Evolutionary conservation across 2,797 vertebrate species (phyloP).

Genomic region (Cynopterus sphinx): DNA sequence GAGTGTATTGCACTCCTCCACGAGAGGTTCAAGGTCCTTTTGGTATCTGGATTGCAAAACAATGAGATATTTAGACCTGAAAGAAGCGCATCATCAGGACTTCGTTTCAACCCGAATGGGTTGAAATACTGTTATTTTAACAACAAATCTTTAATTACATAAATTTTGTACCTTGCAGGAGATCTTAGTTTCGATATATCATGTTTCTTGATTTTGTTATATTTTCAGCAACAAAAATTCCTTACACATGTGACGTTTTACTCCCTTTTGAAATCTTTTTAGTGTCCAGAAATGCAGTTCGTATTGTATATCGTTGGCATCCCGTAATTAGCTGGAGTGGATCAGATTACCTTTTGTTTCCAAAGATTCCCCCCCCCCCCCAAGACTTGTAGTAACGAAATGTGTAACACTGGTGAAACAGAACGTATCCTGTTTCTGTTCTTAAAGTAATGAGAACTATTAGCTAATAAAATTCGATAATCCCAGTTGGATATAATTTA

Average conservation of each 20-base stretch:
- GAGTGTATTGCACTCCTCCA: slow-evolving; percentile 46
- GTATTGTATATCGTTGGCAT: slow-evolving; percentile 51
- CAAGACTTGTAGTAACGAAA: neutral
- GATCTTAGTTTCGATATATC: slow-evolving; percentile 10
- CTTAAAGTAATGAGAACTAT: slow-evolving; percentile 37
- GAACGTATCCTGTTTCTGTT: slow-evolving; percentile 40
- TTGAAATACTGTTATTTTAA: slow-evolving; percentile 48
- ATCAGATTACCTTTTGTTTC: slow-evolving; percentile 66
- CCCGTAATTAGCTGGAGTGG: slow-evolving; percentile 47
- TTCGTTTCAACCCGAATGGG: neutral
- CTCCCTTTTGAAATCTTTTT: slow-evolving; percentile 16
- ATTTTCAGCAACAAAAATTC: slow-evolving; percentile 31
- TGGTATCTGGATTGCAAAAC: slow-evolving; percentile 39
- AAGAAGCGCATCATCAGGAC: neutral
- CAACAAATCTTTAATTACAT: neutral
- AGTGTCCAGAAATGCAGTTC: slow-evolving; percentile 39
- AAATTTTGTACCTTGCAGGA: slow-evolving; percentile 25
- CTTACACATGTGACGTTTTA: neutral
- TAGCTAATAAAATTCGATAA: slow-evolving; percentile 53
- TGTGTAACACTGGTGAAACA: slow-evolving; percentile 48
- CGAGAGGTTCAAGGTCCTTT: slow-evolving; percentile 38
- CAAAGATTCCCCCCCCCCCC: neutral
- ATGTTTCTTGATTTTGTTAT: slow-evolving; percentile 9
- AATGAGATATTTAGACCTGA: slow-evolving; percentile 18
- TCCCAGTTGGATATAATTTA: slow-evolving; percentile 44